Evolutionary conservation across 2,797 vertebrate genomes (phyloP).

Genomic region (Nannoperca obscura): DNA sequence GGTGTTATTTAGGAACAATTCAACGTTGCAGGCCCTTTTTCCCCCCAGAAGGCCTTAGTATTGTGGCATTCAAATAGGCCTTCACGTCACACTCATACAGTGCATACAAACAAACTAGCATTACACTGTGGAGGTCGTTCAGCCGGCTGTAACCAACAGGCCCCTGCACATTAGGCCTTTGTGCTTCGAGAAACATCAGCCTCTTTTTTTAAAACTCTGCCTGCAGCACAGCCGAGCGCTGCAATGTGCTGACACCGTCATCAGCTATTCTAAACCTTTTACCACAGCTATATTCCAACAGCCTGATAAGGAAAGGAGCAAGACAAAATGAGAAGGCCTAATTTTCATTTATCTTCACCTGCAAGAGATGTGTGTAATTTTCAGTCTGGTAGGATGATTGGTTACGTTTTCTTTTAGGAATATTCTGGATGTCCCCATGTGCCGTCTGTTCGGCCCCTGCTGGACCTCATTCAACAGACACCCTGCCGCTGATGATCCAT

Average conservation of each 20-base stretch:
- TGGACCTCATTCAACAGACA: conserved; percentile 40
- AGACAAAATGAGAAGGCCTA: neutral
- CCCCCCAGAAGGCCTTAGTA: conserved; percentile 1
- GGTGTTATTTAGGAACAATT: conserved; percentile 16
- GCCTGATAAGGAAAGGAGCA: conserved; percentile 43
- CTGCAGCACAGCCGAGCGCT: conserved; percentile 75
- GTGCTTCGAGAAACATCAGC: conserved; percentile 80
- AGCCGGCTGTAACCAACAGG: conserved; percentile 61
- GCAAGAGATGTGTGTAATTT: conserved; percentile 24
- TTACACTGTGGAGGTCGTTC: conserved; percentile 59
- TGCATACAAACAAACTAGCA: conserved; percentile 56
- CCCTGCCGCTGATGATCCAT: conserved; percentile 61
- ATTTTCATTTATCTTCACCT: conserved; percentile 50
- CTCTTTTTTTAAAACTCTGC: conserved; percentile 72
- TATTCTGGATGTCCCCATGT: conserved; percentile 10
- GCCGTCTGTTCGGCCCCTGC: conserved; percentile 8
- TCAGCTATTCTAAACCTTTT: conserved; percentile 75
- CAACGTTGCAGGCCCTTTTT: conserved; percentile 9
- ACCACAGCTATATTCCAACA: conserved; percentile 62
- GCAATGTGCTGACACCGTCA: conserved; percentile 83
- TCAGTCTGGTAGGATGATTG: conserved; percentile 9
- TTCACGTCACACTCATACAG: conserved; percentile 35
- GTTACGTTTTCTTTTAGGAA: neutral
- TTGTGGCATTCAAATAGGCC: conserved; percentile 23
- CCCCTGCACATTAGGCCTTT: conserved; percentile 77